Evolutionary conservation across 1,140 invertebrate species (phyloP), one percentile per base, ranked within the genome.

Genomic region (Drosophila oshimai): DNA sequence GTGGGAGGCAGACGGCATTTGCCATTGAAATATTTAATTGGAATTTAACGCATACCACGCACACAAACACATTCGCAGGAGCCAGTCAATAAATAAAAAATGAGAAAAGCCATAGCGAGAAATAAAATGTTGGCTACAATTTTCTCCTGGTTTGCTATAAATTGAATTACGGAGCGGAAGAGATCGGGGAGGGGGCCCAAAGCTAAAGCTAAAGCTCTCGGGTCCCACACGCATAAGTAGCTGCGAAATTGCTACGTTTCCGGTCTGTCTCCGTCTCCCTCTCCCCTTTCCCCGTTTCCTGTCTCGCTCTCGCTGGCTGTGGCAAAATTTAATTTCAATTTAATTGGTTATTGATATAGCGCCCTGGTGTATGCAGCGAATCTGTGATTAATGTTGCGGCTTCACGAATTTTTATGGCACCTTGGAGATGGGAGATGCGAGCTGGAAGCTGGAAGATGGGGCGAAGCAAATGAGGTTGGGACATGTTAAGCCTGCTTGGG

Each of bases 261-360:
- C 47, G 70, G 41, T 33, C 34, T 45, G 15, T 31, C 42, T 29
- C 34, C 34, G 28, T 36, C 31, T 36, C 31, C 34, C 26, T 41
- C 31, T 17, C 65, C 26, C 34, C 31, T 17, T 57, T 12, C n/a
- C 6, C 10, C 5, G 36, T 42, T 29, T 13, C 1, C 15, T 6
- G 33, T 45, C 49, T 20, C 20, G 18, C 31, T 24, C 29, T 10
- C 24, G 34, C 64, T 46, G 33, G 39, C 45, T 42, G 65, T 46
- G 71, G 79, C 65, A 62, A 84, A 86, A 84, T 84, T 84, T 84
- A 84, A 84, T 84, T 84, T 84, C 80, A 84, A 84, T 86, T 84
- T 86, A 84, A 84, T 84, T 84, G 79, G 79, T 84, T 84, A 84
- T 86, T 86, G 79, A 84, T 84, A 84, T 75, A 84, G 79, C 79